Conservation (phyloP, 1,140 invertebrate species). For the Camponotus floridanus region DNA sequence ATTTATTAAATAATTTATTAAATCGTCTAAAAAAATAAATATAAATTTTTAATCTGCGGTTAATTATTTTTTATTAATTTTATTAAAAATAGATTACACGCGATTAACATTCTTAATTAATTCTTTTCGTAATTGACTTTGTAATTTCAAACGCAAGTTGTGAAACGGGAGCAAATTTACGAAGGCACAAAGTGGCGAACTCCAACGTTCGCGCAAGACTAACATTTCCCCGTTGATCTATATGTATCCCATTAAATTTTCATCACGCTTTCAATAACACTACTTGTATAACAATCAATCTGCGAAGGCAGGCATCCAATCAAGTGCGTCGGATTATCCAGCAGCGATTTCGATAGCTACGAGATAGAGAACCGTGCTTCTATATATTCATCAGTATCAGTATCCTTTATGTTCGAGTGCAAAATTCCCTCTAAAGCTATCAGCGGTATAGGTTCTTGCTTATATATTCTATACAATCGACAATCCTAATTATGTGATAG, state of each 20-base stretch:
- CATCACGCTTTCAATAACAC: slow-evolving; percentile 60
- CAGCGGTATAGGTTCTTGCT: slow-evolving; percentile 24
- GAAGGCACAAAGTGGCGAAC: neutral
- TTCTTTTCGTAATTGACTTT: neutral
- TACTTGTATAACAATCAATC: slow-evolving; percentile 62
- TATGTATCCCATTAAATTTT: slow-evolving; percentile 56
- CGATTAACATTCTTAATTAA: neutral
- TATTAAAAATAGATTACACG: neutral
- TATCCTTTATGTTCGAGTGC: slow-evolving; percentile 9
- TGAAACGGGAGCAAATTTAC: slow-evolving; percentile 1
- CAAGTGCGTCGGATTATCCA: slow-evolving; percentile 52
- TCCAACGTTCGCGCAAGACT: neutral
- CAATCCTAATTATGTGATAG: slow-evolving; percentile 34
- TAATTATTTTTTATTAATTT: slow-evolving; percentile 3
- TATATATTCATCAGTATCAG: slow-evolving; percentile 33
- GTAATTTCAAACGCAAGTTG: neutral
- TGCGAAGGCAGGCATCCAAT: slow-evolving; percentile 41
- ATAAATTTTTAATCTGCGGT: neutral
- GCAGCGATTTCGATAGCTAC: slow-evolving; percentile 33
- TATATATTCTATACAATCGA: slow-evolving; percentile 51
- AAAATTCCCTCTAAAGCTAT: slow-evolving; percentile 21
- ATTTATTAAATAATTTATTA: neutral
- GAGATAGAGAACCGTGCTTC: neutral
- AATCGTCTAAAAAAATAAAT: neutral
- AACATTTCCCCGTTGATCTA: slow-evolving; percentile 45